These are phyloP conservation scores for Graphium colonna DNA, from an alignment of 2,888 invertebrate genomes.

Conservation along the genomic window DNA sequence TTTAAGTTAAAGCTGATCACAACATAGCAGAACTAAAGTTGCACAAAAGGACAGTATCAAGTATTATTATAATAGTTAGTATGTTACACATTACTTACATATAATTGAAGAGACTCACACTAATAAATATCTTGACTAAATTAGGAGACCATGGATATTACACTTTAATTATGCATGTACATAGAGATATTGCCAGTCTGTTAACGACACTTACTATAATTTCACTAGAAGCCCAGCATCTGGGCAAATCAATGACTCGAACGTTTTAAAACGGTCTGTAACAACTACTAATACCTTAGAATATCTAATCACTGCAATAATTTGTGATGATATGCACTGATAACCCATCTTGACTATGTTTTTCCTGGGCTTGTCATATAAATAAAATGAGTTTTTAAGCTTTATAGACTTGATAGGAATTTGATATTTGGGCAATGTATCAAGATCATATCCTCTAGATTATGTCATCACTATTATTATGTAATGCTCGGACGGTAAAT, in stretches of 20 bases:
- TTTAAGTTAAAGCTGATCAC: slow-evolving; percentile 76
- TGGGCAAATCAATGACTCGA: slow-evolving; percentile 74
- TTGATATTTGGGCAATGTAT: slow-evolving; percentile 57
- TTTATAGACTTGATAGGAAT: slow-evolving; percentile 58
- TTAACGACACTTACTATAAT: slow-evolving; percentile 75
- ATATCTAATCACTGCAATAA: slow-evolving; percentile 78
- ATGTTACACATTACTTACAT: slow-evolving; percentile 70
- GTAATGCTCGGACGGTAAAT: slow-evolving; percentile 77
- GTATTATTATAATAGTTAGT: slow-evolving; percentile 63
- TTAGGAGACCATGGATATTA: slow-evolving; percentile 78
- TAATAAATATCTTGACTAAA: slow-evolving; percentile 79
- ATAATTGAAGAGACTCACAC: slow-evolving; percentile 75
- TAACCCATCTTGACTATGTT: slow-evolving; percentile 68
- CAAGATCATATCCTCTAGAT: slow-evolving; percentile 63
- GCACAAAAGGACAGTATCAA: slow-evolving; percentile 73
- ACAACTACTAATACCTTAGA: slow-evolving; percentile 79
- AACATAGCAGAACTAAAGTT: slow-evolving; percentile 76
- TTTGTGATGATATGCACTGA: slow-evolving; percentile 80
- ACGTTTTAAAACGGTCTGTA: slow-evolving; percentile 73
- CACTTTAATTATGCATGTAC: slow-evolving; percentile 73
- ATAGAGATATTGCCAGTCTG: slow-evolving; percentile 80
- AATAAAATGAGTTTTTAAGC: slow-evolving; percentile 59
- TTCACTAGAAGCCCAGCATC: slow-evolving; percentile 75
- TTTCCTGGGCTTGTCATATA: slow-evolving; percentile 55
- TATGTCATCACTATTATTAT: slow-evolving; percentile 72